phyloP scores from a whole-genome alignment of 2,888 invertebrate genomes.

The Endotricha flammealis region DNA sequence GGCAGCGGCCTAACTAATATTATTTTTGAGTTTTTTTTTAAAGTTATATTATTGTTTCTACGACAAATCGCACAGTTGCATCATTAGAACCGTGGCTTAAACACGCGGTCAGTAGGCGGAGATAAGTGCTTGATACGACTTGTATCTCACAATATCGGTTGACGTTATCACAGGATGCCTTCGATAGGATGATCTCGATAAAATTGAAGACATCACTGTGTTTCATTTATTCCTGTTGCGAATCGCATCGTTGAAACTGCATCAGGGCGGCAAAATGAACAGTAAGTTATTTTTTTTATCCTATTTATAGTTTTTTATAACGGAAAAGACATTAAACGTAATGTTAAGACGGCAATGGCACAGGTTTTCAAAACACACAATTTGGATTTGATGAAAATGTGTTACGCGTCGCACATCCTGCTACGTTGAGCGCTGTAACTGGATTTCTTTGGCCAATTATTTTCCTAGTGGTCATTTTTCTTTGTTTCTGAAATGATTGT shows the following conservation, averaged over 20 bases:
- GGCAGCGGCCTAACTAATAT: no score
- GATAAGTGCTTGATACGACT: slow-evolving; percentile 44
- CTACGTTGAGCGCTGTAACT: no score
- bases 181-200: slow-evolving; percentile 57
- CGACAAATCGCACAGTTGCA: slow-evolving; percentile 13
- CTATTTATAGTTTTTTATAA: slow-evolving; percentile 4
- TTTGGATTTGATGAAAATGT: no score
- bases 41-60: no score
- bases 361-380: no score
- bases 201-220: slow-evolving; percentile 48
- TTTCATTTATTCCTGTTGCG: slow-evolving; percentile 46
- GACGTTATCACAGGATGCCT: slow-evolving; percentile 44
- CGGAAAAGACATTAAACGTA: no score
- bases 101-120: slow-evolving; percentile 14
- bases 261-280: slow-evolving; percentile 54
- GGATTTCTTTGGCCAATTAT: no score
- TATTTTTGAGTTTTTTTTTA: no score
- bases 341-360: no score
- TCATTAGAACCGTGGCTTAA: slow-evolving; percentile 21
- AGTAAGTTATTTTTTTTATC: slow-evolving; percentile 42
- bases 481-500: no score
- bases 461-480: no score
- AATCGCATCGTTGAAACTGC: slow-evolving; percentile 40
- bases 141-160: slow-evolving; percentile 36
- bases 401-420: no score